Percentiles rank a stretch among this genome's conserved stretches.
Evolutionary conservation across 2,888 invertebrate genomes (phyloP).

Genomic region (Laothoe populi): DNA sequence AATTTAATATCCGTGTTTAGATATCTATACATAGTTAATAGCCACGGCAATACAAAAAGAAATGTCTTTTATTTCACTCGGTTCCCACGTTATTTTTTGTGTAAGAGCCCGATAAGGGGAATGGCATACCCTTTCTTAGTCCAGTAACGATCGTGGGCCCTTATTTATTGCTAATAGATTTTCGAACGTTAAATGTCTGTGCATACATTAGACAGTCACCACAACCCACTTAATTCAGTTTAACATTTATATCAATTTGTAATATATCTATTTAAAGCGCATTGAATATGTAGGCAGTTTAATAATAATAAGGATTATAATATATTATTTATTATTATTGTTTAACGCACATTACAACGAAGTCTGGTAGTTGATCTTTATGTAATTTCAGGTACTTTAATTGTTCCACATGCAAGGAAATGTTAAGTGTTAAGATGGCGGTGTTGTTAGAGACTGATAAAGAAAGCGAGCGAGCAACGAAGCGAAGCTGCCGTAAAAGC

Average conservation of each 20-base stretch:
- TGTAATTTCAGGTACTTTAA: not conserved
- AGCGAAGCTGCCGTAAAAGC: conserved; percentile 32
- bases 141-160: conserved; percentile 71
- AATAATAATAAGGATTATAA: not conserved
- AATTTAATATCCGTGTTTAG: conserved; percentile 38
- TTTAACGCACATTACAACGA: not conserved
- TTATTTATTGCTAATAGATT: conserved; percentile 83
- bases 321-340: not conserved
- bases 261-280: conserved; percentile 2
- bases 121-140: conserved; percentile 79
- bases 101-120: conserved; percentile 78
- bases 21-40: conserved; percentile 62
- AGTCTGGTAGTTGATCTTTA: not conserved
- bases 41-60: conserved; percentile 68
- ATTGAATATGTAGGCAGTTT: not conserved
- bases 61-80: conserved; percentile 73
- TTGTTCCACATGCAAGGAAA: not conserved
- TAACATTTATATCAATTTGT: conserved; percentile 40
- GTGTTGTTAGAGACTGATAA: conserved; percentile 9
- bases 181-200: conserved; percentile 69
- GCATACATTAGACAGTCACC: conserved; percentile 64
- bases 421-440: conserved; percentile 11
- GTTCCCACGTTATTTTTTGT: conserved; percentile 83
- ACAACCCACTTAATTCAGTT: conserved; percentile 54
- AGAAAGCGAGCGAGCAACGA: conserved; percentile 25